phyloP scores from a whole-genome alignment of 2,888 invertebrate species.

The Anaspis maculata region DNA sequence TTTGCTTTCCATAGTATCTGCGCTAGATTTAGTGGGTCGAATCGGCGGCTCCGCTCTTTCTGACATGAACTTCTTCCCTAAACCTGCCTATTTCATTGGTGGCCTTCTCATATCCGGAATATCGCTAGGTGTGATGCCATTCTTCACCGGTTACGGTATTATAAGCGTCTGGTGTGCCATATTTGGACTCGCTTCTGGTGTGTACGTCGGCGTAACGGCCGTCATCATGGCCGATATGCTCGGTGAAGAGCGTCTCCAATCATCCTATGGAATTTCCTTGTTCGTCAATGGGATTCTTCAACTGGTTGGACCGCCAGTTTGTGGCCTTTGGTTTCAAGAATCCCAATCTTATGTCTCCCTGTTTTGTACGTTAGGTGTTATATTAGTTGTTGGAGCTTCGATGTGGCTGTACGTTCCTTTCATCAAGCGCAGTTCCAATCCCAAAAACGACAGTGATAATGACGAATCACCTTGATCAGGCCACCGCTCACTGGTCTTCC shows the following conservation, averaged over 20 bases:
- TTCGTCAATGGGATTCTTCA: constrained; percentile 79
- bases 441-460: constrained; percentile 5
- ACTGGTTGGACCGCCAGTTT: constrained; percentile 74
- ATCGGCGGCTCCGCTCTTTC: constrained; percentile 81
- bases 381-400: constrained; percentile 61
- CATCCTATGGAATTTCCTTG: constrained; percentile 77
- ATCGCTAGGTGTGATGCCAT: constrained; percentile 61
- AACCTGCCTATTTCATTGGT: constrained; percentile 74
- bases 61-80: constrained; percentile 66
- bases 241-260: constrained; percentile 74
- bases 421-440: constrained; percentile 42
- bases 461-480: constrained; percentile 4
- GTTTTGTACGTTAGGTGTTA: constrained; percentile 64
- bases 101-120: constrained; percentile 71
- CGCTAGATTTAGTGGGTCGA: constrained; percentile 71
- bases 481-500: constrained; percentile 6
- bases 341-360: constrained; percentile 61
- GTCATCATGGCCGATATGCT: constrained; percentile 84
- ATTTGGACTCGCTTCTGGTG: constrained; percentile 76
- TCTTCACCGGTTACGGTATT: constrained; percentile 54
- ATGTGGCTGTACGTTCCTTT: constrained; percentile 72
- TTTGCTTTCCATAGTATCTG: constrained; percentile 70
- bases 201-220: constrained; percentile 79
- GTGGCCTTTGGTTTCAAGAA: constrained; percentile 60
- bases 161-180: constrained; percentile 64